Conservation (phyloP, 2,797 vertebrate genomes). For the Setipinna tenuifilis region DNA sequence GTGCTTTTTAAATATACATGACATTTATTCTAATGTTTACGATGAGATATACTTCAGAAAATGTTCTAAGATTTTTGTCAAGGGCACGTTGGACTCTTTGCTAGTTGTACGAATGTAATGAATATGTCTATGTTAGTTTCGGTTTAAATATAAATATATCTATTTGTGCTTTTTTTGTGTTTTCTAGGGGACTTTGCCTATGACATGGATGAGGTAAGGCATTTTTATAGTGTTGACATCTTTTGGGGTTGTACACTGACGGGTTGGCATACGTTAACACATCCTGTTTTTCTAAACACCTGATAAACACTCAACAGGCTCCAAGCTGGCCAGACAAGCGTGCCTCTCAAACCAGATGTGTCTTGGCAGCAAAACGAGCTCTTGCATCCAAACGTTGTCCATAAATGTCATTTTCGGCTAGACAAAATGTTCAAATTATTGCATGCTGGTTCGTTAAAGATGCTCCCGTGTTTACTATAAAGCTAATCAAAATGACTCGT, state of each 20-base stretch:
- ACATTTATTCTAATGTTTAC: too few relatives aligned
- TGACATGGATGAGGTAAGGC: constrained; percentile 83
- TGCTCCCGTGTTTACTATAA: not conserved
- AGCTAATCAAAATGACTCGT: not conserved
- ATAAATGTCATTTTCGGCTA: not conserved
- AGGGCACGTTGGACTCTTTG: too few relatives aligned
- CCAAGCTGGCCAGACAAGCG: not conserved
- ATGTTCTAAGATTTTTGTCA: too few relatives aligned
- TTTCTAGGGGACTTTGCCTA: constrained; percentile 90
- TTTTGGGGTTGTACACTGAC: not conserved
- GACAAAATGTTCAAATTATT: not conserved
- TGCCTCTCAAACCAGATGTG: constrained; percentile 11
- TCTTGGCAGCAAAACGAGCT: not conserved
- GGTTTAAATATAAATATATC: not conserved
- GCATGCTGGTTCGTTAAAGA: not conserved
- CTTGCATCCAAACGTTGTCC: not conserved
- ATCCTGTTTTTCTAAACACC: constrained; percentile 10
- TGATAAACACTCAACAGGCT: not conserved
- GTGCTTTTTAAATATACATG: not conserved
- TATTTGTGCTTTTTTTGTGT: constrained; percentile 45
- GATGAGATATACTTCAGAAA: too few relatives aligned
- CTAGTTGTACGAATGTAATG: too few relatives aligned
- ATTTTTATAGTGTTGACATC: not conserved
- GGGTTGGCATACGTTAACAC: not conserved
- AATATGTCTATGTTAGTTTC: too few relatives aligned